Evolutionary conservation across 2,113 vertebrate genomes (phyloP).

Genomic region (Microcebus lehilahytsara): DNA sequence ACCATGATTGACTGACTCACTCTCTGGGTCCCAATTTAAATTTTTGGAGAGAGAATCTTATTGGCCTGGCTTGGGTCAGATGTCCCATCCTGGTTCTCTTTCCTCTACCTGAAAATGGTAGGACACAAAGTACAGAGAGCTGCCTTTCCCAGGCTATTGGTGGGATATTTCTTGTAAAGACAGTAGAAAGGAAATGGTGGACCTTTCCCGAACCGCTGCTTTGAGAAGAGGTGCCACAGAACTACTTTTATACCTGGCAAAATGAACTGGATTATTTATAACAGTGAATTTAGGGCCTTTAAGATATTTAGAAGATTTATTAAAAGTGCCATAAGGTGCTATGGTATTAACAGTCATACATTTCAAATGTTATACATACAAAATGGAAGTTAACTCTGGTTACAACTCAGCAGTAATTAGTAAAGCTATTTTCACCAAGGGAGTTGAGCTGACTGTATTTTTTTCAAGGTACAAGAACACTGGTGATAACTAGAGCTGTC

Average conservation of each 20-base stretch:
- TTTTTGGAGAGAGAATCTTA: background rate
- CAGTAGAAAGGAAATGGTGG: background rate
- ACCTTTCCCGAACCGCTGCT: background rate
- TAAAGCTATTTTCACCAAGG: background rate
- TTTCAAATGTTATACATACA: background rate
- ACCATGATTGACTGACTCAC: background rate
- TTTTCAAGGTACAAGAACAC: background rate
- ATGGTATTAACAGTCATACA: background rate
- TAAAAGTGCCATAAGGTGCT: background rate
- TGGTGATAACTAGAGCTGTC: background rate
- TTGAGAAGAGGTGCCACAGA: background rate
- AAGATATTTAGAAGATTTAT: background rate
- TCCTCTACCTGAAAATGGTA: background rate
- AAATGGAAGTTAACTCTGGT: constrained; percentile 12
- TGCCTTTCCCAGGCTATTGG: background rate
- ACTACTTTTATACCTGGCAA: background rate
- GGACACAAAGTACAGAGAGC: background rate
- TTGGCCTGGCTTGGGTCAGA: background rate
- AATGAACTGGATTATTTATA: constrained; percentile 7
- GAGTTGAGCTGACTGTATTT: background rate
- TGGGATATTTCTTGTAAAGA: background rate
- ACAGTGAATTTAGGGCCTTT: background rate
- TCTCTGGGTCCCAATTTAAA: background rate
- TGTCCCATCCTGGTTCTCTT: background rate
- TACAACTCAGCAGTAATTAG: background rate